Evolutionary conservation across 2,888 invertebrate species (phyloP), one percentile per base, ranked within the genome.

Genomic region (Siphlonurus alternatus): DNA sequence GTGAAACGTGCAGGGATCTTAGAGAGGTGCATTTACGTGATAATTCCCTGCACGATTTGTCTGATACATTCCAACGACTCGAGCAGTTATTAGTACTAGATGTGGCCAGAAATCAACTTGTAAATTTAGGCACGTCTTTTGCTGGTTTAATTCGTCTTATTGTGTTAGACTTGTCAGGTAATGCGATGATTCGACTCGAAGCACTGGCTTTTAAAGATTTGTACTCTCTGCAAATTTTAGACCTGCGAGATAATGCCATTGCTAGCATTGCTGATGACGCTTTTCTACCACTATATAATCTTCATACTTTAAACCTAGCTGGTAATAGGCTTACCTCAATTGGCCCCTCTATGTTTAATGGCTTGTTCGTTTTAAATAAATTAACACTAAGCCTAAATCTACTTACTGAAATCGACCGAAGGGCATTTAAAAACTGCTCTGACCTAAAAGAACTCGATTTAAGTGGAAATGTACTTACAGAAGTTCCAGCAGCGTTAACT

Each of bases 11-110:
- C 63, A 83, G 84, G 68, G 84, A 86, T 67, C 86, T 94, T 70
- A 89, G 89, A 77, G 93, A 93, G 77, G 86, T 94, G 72, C 88
- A 92, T 77, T 78, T 93, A 73, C 90, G 92, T 76, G 93, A 93
- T 77, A 94, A 94, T 80, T 89, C 92, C 23, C 87, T 95, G 70
- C 87, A 87, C 74, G 87, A 88, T 59, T 80, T 94, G 69, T 88
- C 92, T 0, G 88, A 88, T 69, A 80, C 94, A 64, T 89, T 95
- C 73, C 83, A 88, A n/a, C 88, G 90, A 74, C 79, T 93, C 69
- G 87, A 87, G 70, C 89, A 88, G 72, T 78, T 95, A 69, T 81
- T 87, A 70, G 86, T 87, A 1, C 77, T 94, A 68, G 93, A 94
- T 77, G 77, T 94, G 73, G 91, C 92, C 56, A 84, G 83, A 73